Percentiles rank a stretch among this genome's conserved stretches.
Evolutionary conservation across 2,888 invertebrate species (phyloP).

Genomic region (Branchipolynoe longqiensis): DNA sequence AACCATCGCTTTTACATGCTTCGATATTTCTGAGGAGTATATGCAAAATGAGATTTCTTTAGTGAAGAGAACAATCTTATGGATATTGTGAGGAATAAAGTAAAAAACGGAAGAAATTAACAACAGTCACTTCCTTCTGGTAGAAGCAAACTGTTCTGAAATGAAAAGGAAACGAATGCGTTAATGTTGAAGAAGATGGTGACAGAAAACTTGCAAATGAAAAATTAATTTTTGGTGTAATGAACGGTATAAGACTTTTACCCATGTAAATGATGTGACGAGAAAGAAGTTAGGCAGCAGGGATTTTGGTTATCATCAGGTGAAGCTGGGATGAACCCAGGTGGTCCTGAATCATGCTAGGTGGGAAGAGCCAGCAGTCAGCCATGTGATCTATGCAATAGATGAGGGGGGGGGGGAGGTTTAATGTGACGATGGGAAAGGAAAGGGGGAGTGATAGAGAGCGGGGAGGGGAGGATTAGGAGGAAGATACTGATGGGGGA

Average conservation of each 20-base stretch:
- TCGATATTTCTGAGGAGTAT: too few relatives aligned
- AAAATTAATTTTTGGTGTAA: too few relatives aligned
- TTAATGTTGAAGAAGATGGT: too few relatives aligned
- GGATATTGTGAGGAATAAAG: background rate
- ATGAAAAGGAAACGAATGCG: slow-evolving; percentile 23
- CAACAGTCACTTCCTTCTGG: slow-evolving; percentile 37
- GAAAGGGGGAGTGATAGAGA: too few relatives aligned
- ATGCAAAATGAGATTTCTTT: background rate
- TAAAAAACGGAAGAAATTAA: slow-evolving; percentile 30
- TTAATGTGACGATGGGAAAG: too few relatives aligned
- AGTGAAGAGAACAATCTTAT: too few relatives aligned
- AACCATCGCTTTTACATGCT: too few relatives aligned
- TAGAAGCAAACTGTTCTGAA: slow-evolving; percentile 52
- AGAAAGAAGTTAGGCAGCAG: background rate
- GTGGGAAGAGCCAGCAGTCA: slow-evolving; percentile 44
- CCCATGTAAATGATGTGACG: background rate
- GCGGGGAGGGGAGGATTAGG: too few relatives aligned
- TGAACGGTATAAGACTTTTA: too few relatives aligned
- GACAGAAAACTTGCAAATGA: slow-evolving; percentile 14
- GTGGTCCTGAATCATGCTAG: slow-evolving; percentile 18
- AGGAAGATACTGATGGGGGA: too few relatives aligned
- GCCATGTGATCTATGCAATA: slow-evolving; percentile 43
- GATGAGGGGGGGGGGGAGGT: background rate
- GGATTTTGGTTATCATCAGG: slow-evolving; percentile 2
- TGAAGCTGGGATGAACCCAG: background rate